Percentiles rank a stretch among this genome's conserved stretches.
These are phyloP conservation scores for Raja brachyura DNA, from an alignment of 2,113 vertebrate genomes.

Conservation along the genomic window DNA sequence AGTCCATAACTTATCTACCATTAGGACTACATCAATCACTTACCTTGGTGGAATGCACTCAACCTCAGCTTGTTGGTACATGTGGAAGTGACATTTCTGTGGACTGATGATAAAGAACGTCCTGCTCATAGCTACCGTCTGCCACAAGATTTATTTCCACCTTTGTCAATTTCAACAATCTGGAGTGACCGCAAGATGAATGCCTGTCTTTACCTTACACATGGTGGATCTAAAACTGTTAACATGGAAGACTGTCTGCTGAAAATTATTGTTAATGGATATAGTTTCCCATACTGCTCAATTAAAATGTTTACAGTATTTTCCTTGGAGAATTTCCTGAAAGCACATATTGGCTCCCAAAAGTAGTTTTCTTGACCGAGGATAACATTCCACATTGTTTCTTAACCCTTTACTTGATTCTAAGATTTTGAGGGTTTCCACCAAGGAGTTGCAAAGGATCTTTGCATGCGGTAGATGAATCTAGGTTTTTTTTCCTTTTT, in stretches of 20 bases:
- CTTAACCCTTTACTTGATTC: neutral
- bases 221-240: neutral
- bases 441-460: neutral
- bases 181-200: neutral
- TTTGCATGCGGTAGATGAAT: neutral
- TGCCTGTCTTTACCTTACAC: neutral
- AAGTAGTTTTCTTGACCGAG: neutral
- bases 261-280: neutral
- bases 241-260: neutral
- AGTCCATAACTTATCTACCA: neutral
- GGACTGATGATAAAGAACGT: neutral
- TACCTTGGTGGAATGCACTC: neutral
- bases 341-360: neutral
- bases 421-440: neutral
- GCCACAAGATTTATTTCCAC: slow-evolving; percentile 5
- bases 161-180: neutral
- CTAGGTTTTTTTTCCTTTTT: neutral
- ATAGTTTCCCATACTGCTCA: neutral
- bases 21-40: neutral
- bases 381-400: neutral
- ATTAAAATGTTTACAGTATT: no score
- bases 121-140: neutral
- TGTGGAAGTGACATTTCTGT: neutral
- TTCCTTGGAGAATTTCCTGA: neutral
- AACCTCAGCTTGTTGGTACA: neutral